Conservation (phyloP, 2,113 vertebrate species). For the Mellivora capensis region DNA sequence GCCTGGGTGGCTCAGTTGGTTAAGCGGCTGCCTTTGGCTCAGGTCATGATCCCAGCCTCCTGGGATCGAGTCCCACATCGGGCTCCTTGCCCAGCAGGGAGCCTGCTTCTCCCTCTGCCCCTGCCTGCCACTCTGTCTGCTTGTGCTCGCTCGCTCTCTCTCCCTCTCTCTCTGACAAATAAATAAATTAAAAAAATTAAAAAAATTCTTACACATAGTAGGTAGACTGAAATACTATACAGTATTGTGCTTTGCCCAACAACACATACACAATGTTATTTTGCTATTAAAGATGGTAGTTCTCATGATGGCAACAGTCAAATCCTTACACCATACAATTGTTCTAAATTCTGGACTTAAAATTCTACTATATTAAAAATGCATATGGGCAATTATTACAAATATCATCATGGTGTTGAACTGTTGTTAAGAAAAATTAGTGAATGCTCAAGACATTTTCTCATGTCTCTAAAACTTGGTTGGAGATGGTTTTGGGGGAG, state of each 20-base stretch:
- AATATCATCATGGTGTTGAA: not conserved
- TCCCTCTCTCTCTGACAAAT: too few relatives aligned
- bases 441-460: not conserved
- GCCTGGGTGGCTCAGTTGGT: too few relatives aligned
- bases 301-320: not conserved
- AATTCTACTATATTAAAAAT: not conserved
- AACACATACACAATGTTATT: not conserved
- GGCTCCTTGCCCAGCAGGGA: too few relatives aligned
- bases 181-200: not conserved
- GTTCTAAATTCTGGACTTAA: constrained; percentile 22
- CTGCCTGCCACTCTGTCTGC: too few relatives aligned
- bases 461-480: not conserved
- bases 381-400: not conserved
- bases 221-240: not conserved
- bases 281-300: not conserved
- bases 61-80: too few relatives aligned
- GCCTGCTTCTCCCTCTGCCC: too few relatives aligned
- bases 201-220: not conserved
- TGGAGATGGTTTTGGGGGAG: not conserved
- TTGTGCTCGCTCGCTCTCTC: too few relatives aligned
- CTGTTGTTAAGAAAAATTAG: not conserved
- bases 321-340: not conserved
- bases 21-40: too few relatives aligned
- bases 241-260: not conserved
- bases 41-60: too few relatives aligned